phyloP scores from a whole-genome alignment of 2,113 vertebrate species.

The Triplophysa rosa region DNA sequence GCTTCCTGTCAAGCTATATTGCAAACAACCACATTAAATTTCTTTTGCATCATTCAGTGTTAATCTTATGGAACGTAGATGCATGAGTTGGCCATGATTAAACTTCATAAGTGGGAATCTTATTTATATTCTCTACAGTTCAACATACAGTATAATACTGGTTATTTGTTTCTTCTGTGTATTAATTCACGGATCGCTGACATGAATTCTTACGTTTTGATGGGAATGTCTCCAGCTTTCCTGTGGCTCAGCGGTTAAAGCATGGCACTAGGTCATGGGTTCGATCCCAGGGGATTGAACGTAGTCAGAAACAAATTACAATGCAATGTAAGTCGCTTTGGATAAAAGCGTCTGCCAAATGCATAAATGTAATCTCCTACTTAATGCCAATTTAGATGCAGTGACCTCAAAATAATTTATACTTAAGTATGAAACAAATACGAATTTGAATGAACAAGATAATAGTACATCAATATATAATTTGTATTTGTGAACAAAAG shows the following conservation, averaged over 20 bases:
- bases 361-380: too few relatives aligned
- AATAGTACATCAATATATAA: not conserved
- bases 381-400: not conserved
- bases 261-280: too few relatives aligned
- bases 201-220: not conserved
- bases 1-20: conserved; percentile 19
- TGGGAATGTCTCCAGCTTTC: too few relatives aligned
- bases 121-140: not conserved
- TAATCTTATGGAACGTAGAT: not conserved
- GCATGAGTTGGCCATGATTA: conserved; percentile 9
- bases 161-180: not conserved
- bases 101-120: not conserved
- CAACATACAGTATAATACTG: too few relatives aligned
- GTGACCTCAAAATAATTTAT: not conserved
- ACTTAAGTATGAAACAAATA: not conserved
- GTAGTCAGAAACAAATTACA: too few relatives aligned
- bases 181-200: not conserved
- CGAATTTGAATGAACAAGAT: not conserved
- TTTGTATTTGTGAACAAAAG: not conserved
- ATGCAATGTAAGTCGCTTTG: too few relatives aligned
- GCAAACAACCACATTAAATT: conserved; percentile 18
- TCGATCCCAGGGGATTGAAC: too few relatives aligned
- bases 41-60: conserved; percentile 29
- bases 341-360: too few relatives aligned
- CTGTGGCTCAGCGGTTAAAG: too few relatives aligned